Evolutionary conservation across 1,140 invertebrate species (phyloP).

Genomic region (Pseudomyrmex concolor): DNA sequence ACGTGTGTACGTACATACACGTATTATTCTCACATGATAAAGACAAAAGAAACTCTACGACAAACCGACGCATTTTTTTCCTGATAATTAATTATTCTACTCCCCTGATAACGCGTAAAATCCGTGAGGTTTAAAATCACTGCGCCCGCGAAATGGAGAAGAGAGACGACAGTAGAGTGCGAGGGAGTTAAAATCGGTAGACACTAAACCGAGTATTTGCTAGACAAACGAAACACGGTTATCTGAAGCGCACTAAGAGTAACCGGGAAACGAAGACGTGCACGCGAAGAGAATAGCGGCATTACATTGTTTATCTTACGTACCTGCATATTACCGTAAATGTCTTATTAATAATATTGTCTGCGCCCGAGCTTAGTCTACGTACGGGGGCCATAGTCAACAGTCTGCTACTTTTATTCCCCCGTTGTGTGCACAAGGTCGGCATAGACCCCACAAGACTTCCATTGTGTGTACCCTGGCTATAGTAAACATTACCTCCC

Average conservation of each 20-base stretch:
- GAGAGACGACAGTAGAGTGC: slow-evolving; percentile 64
- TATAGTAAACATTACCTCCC: slow-evolving; percentile 67
- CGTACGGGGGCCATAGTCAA: slow-evolving; percentile 60
- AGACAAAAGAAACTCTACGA: background rate
- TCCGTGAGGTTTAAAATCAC: slow-evolving; percentile 49
- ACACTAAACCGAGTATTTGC: slow-evolving; percentile 72
- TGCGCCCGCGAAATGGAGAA: background rate
- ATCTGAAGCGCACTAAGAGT: slow-evolving; percentile 39
- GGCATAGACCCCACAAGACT: slow-evolving; percentile 61
- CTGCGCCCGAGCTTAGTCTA: slow-evolving; percentile 36
- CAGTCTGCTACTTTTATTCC: slow-evolving; percentile 68
- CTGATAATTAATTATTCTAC: slow-evolving; percentile 65
- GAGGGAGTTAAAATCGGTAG: slow-evolving; percentile 59
- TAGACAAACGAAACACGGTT: slow-evolving; percentile 76
- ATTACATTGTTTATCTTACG: slow-evolving; percentile 76
- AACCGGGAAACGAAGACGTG: slow-evolving; percentile 48
- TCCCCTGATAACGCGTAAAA: slow-evolving; percentile 58
- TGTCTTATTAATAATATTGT: slow-evolving; percentile 80
- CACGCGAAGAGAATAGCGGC: slow-evolving; percentile 42
- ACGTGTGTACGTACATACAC: no score
- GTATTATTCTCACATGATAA: background rate
- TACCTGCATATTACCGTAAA: slow-evolving; percentile 76
- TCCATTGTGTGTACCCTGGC: slow-evolving; percentile 68
- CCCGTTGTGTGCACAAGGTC: slow-evolving; percentile 73
- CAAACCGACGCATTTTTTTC: slow-evolving; percentile 9